phyloP scores from a whole-genome alignment of 1,140 invertebrate species.

The Solenopsis invicta region DNA sequence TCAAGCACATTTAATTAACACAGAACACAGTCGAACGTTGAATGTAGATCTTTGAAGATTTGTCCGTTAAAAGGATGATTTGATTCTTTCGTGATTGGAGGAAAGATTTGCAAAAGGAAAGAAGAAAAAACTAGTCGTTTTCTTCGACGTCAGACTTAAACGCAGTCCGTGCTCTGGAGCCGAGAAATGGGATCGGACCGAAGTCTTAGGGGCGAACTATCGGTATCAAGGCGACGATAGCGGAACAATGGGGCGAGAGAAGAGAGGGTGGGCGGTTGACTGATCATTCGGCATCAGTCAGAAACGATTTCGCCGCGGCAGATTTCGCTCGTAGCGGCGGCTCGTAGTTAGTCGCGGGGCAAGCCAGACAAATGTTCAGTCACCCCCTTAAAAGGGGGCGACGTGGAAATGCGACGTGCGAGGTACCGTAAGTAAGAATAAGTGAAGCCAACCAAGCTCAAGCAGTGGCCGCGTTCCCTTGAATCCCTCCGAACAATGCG shows the following conservation, averaged over 20 bases:
- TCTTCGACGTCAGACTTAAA: neutral
- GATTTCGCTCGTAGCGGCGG: constrained; percentile 54
- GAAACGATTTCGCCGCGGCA: constrained; percentile 61
- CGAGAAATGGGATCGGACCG: constrained; percentile 43
- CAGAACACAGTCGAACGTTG: neutral
- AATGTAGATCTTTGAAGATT: neutral
- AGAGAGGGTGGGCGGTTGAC: constrained; percentile 49
- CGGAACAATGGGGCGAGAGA: constrained; percentile 63
- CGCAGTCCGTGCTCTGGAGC: neutral
- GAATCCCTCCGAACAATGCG: constrained; percentile 73
- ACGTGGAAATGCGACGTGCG: constrained; percentile 76
- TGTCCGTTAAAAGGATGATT: neutral
- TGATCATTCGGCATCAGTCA: constrained; percentile 70
- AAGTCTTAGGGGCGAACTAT: constrained; percentile 34
- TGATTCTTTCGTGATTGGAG: neutral
- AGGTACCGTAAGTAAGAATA: constrained; percentile 77
- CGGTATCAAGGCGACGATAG: constrained; percentile 57
- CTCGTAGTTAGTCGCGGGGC: constrained; percentile 71
- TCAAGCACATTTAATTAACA: neutral
- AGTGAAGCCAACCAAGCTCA: constrained; percentile 78
- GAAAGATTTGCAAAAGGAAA: neutral
- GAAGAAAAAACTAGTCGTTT: neutral
- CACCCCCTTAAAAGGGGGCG: constrained; percentile 54
- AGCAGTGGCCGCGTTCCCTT: constrained; percentile 70
- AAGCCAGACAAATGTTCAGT: constrained; percentile 80